These are phyloP conservation scores for Misgurnus anguillicaudatus DNA, from an alignment of 2,113 vertebrate genomes.

Conservation along the genomic window DNA sequence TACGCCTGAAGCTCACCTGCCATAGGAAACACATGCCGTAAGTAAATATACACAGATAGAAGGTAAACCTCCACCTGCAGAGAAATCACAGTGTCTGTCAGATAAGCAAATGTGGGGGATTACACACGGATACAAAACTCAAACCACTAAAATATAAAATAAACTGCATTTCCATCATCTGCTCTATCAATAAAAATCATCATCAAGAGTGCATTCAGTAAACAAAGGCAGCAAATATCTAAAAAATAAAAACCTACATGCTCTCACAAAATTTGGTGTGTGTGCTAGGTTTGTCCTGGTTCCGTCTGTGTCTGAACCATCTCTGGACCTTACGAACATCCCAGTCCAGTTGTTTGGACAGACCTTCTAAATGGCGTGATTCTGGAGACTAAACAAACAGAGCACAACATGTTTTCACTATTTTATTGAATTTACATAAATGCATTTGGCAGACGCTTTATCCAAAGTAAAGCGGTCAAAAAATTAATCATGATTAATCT, in stretches of 20 bases:
- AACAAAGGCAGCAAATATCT: no score
- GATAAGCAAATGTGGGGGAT: background rate
- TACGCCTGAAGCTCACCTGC: slow-evolving; percentile 80
- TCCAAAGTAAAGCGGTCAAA: no score
- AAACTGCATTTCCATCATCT: no score
- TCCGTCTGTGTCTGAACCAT: slow-evolving; percentile 96
- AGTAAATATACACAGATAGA: slow-evolving; percentile 91
- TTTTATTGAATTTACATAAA: no score
- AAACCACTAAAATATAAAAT: no score
- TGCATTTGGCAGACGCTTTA: no score
- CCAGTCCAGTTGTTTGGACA: slow-evolving; percentile 98
- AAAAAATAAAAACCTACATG: slow-evolving; percentile 83
- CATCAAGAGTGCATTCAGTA: no score
- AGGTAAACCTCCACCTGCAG: slow-evolving; percentile 95
- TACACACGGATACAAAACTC: background rate
- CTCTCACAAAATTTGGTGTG: slow-evolving; percentile 97
- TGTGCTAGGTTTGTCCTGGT: slow-evolving; percentile 94
- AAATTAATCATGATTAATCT: no score
- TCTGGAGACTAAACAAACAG: slow-evolving; percentile 83
- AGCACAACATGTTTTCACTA: slow-evolving; percentile 1
- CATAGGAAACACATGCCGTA: slow-evolving; percentile 91
- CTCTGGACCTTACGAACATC: slow-evolving; percentile 91
- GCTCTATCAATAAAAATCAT: no score
- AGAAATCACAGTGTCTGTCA: slow-evolving; percentile 56
- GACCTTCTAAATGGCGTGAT: slow-evolving; percentile 84